A percentile compares a stretch with the other conserved stretches of the same genome.
These are phyloP conservation scores for Actenoides lindsayi DNA, from an alignment of 2,113 vertebrate genomes.

Conservation along the genomic window DNA sequence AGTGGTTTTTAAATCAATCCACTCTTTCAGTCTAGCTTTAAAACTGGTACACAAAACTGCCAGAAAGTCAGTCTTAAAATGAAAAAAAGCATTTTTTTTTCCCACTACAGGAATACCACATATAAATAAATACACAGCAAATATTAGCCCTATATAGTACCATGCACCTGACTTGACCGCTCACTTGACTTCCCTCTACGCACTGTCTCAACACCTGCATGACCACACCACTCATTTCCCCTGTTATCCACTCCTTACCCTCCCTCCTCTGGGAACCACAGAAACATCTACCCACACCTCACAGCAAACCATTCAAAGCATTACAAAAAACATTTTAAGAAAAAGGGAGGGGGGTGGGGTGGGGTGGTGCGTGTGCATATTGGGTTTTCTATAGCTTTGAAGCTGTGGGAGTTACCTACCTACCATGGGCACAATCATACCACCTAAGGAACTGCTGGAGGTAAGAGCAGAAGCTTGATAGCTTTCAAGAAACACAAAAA, in stretches of 20 bases:
- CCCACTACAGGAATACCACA: background rate
- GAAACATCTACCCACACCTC: background rate
- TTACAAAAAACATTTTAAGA: background rate
- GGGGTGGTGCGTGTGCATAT: background rate
- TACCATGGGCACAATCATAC: accelerated
- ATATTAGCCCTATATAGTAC: background rate
- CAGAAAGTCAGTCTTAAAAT: background rate
- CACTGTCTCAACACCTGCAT: background rate
- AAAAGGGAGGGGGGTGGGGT: background rate
- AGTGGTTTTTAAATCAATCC: conserved; percentile 20
- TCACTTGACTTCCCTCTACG: background rate
- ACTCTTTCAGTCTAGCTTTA: background rate
- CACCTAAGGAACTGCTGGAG: background rate
- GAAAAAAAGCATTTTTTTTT: background rate
- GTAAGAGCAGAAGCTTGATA: background rate
- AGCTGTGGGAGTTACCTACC: background rate
- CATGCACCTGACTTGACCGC: background rate
- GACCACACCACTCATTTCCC: background rate
- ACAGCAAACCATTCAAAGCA: background rate
- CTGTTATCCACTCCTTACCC: background rate
- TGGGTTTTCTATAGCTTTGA: background rate
- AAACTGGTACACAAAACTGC: accelerated
- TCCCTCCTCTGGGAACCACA: background rate
- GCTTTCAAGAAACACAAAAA: background rate
- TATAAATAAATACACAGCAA: background rate